Base-by-base conservation (phyloP, 1,140 invertebrate species). In the Penaeus indicus region DNA sequence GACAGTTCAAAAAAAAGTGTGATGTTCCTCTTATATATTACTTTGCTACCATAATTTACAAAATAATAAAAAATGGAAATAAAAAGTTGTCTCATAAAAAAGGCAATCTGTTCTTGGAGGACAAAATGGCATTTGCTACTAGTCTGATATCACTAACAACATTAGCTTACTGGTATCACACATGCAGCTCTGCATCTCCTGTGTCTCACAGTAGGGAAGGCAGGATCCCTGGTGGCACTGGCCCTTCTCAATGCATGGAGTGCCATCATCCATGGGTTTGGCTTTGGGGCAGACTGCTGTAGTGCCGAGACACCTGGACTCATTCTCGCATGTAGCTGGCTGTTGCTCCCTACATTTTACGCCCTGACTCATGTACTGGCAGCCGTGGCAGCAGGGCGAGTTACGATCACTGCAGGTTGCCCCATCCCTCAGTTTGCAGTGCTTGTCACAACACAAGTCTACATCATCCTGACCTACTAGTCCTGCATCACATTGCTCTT, bases 381-480 rank as follows among this genome's bases (percentile, higher is more conserved):
- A 99, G 90, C 96, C 95, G 92, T 96, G 95, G 92, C 98, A 99
- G 92, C 98, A 99, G 0, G 97, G 97, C 0, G 97, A 97, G 93
- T 99, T 99, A 92, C 97, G 97, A 93, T 99, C 98, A 92, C 97
- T 97, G 94, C 97, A 98, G 89, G 96, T 95, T 27, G 97, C 97
- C 54, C 96, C 96, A 92, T 96, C 95, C 64, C 97, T 94, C 22
- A 99, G 92, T 93, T 97, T 97, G 92, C 97, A 99, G 92, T 97
- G 96, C 93, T 97, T 97, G 92, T 98, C 97, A 92, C 97, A 98
- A 92, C 97, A 98, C 27, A 95, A 94, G 92, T 98, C 97, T 92
- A 97, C 97, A 92, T 98, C 97, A 93, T 98, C 97, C 0, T 97
- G 97, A 54, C 97, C 97, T 11, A 98, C 93, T 22, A 98, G 93